phyloP scores from a whole-genome alignment of 2,888 invertebrate genomes.

The Sphaeridia pumilis region DNA sequence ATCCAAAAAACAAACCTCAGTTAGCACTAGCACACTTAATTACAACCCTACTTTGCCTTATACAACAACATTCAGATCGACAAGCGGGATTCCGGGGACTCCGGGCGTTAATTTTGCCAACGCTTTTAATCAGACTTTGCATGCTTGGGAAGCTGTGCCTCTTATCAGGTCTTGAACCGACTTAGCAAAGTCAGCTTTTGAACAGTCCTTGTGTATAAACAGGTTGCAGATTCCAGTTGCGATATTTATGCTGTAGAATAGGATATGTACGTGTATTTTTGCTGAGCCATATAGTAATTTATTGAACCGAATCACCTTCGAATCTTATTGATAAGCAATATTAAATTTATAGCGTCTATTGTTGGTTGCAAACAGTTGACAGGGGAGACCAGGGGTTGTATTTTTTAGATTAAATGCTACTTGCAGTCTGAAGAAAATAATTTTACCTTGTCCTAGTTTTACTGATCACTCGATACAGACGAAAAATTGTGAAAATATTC shows the following conservation, averaged over 20 bases:
- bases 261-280: not conserved
- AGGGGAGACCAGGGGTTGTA: no score
- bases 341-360: not conserved
- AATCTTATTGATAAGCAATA: not conserved
- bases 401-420: no score
- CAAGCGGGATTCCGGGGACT: not conserved
- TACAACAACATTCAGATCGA: not conserved
- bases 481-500: no score
- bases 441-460: no score
- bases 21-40: no score
- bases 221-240: not conserved
- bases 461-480: no score
- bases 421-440: no score
- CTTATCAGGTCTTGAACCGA: not conserved
- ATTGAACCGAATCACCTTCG: no score
- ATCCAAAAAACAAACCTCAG: not conserved
- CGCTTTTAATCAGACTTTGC: slow-evolving; percentile 13
- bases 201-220: no score
- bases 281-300: no score
- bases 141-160: slow-evolving; percentile 13
- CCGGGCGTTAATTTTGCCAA: slow-evolving; percentile 12
- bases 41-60: not conserved
- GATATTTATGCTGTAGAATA: not conserved
- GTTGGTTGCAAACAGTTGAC: no score
- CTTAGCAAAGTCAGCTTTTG: no score